A percentile compares a stretch with the other conserved stretches of the same genome.
These are phyloP conservation scores for Ophion slaviceki DNA, from an alignment of 2,888 invertebrate species.

Conservation along the genomic window DNA sequence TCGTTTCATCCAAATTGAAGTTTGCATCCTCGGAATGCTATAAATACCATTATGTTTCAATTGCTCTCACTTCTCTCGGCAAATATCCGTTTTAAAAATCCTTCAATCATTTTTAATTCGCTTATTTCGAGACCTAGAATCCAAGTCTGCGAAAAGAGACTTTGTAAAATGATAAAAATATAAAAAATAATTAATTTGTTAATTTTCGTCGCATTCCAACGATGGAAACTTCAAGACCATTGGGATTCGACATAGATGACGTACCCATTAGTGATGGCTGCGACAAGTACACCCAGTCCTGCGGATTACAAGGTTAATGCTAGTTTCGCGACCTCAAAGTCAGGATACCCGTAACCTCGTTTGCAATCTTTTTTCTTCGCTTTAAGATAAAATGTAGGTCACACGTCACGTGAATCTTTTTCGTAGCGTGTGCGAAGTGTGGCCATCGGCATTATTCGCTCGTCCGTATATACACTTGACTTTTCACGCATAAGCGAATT, in stretches of 20 bases:
- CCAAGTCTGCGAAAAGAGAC: no score
- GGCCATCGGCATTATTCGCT: not conserved
- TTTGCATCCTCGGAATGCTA: no score
- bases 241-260: no score
- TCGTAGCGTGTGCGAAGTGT: slow-evolving; percentile 14
- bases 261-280: not conserved
- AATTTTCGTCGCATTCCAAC: no score
- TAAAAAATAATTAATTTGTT: no score
- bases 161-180: no score
- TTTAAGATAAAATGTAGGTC: slow-evolving; percentile 51
- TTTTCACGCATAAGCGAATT: not conserved
- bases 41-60: no score
- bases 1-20: no score
- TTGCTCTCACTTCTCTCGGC: no score
- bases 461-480: not conserved
- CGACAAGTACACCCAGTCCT: not conserved
- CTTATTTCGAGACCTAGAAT: no score
- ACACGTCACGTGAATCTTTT: slow-evolving; percentile 41
- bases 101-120: no score
- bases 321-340: slow-evolving; percentile 9
- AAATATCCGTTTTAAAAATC: no score
- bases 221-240: not conserved
- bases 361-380: not conserved
- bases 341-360: slow-evolving; percentile 44
- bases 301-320: slow-evolving; percentile 50